phyloP scores from a whole-genome alignment of 1,140 invertebrate species.

The Drosophila mauritiana region DNA sequence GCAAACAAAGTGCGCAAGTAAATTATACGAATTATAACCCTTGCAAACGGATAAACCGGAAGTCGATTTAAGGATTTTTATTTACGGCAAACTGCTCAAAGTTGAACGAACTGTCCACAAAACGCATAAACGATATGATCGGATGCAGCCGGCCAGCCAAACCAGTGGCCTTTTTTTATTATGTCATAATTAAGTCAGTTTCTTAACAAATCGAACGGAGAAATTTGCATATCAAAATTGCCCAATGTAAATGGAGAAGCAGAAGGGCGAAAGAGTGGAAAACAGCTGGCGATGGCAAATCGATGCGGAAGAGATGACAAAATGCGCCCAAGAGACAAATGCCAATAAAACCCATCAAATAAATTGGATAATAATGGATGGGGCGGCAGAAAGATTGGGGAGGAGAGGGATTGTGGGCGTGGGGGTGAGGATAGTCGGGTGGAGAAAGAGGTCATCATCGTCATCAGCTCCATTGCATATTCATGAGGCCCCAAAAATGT shows the following conservation, averaged over 20 bases:
- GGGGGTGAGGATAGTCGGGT: neutral
- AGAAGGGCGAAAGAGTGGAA: constrained; percentile 14
- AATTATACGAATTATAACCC: constrained; percentile 37
- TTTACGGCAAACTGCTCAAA: neutral
- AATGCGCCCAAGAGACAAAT: constrained; percentile 39
- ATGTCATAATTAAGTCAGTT: constrained; percentile 70
- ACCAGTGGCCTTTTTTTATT: constrained; percentile 55
- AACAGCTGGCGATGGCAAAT: constrained; percentile 18
- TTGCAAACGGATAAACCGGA: constrained; percentile 34
- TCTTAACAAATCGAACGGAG: constrained; percentile 61
- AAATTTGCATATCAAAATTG: constrained; percentile 63
- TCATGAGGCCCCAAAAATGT: constrained; percentile 51
- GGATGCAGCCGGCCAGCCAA: constrained; percentile 16
- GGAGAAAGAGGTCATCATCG: constrained; percentile 22
- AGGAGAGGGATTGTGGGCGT: constrained; percentile 1
- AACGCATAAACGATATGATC: constrained; percentile 20
- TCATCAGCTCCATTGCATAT: constrained; percentile 60
- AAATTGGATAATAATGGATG: constrained; percentile 71
- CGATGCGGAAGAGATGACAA: constrained; percentile 57
- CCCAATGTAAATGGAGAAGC: constrained; percentile 30
- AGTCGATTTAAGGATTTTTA: constrained; percentile 30
- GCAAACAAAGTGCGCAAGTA: constrained; percentile 28
- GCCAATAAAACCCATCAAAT: constrained; percentile 57
- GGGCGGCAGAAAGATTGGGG: constrained; percentile 12
- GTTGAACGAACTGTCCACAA: constrained; percentile 25